Percentiles rank a stretch among this genome's conserved stretches.
These are phyloP conservation scores for Hippocampus zosterae DNA, from an alignment of 2,113 vertebrate species.

Conservation along the genomic window DNA sequence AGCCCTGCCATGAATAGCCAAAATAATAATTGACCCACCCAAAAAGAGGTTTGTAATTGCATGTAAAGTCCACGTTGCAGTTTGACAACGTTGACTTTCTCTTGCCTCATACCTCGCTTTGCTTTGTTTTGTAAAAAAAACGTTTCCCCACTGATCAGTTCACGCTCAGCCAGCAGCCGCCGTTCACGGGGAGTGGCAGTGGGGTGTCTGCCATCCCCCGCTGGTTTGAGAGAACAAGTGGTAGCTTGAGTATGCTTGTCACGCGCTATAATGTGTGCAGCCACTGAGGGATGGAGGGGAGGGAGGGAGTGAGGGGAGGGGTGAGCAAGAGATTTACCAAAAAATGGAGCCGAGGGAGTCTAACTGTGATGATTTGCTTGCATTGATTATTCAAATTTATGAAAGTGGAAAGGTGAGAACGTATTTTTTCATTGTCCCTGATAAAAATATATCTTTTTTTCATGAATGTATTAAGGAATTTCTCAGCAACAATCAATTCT, in stretches of 20 bases:
- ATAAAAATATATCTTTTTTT: too few relatives aligned
- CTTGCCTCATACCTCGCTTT: constrained; percentile 28
- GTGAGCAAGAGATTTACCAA: background rate
- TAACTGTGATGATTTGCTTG: constrained; percentile 2
- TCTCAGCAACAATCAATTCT: too few relatives aligned
- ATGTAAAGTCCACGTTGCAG: too few relatives aligned
- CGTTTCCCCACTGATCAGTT: constrained; percentile 52
- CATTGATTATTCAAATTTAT: background rate
- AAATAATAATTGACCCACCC: too few relatives aligned
- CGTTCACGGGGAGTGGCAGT: constrained; percentile 38
- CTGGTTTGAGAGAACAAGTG: constrained; percentile 48
- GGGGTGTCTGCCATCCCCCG: constrained; percentile 55
- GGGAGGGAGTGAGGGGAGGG: background rate
- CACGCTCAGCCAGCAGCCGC: constrained; percentile 47
- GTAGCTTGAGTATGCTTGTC: constrained; percentile 19
- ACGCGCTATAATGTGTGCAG: constrained; percentile 23
- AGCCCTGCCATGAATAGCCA: too few relatives aligned
- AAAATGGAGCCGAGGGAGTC: background rate
- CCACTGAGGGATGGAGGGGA: constrained; percentile 3
- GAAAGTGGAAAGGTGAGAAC: too few relatives aligned
- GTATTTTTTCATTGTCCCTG: too few relatives aligned
- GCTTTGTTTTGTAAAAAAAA: constrained; percentile 30
- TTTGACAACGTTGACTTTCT: constrained; percentile 44
- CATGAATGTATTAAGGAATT: too few relatives aligned
- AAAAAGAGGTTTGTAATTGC: too few relatives aligned